Conservation (phyloP, 1,140 invertebrate genomes). For the Gryon sp. region DNA sequence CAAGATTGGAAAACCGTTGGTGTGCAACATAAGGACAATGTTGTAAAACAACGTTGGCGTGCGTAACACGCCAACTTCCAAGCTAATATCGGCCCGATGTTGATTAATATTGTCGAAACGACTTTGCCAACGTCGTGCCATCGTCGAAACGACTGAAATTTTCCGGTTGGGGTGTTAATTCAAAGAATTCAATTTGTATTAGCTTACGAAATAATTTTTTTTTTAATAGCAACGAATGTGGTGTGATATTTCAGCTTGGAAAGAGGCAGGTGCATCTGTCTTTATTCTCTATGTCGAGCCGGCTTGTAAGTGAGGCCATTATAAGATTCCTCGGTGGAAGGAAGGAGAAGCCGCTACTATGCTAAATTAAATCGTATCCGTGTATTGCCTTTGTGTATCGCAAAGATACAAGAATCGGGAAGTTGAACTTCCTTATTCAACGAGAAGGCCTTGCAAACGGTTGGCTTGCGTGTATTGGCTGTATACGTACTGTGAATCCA, state of each 20-base stretch:
- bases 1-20: too few relatives aligned
- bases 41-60: too few relatives aligned
- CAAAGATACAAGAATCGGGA: conserved; percentile 60
- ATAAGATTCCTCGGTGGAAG: conserved; percentile 22
- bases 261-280: conserved; percentile 67
- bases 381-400: conserved; percentile 63
- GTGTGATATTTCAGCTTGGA: conserved; percentile 58
- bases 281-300: conserved; percentile 63
- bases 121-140: too few relatives aligned
- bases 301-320: conserved; percentile 59
- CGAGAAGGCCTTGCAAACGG: conserved; percentile 51
- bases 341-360: conserved; percentile 35
- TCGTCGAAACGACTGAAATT: too few relatives aligned
- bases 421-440: conserved; percentile 65
- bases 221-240: conserved; percentile 49
- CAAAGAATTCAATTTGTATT: too few relatives aligned
- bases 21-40: too few relatives aligned
- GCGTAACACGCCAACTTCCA: too few relatives aligned
- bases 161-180: too few relatives aligned
- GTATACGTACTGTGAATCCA: not conserved
- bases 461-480: conserved; percentile 28
- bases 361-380: conserved; percentile 53
- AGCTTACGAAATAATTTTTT: too few relatives aligned
- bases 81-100: too few relatives aligned
- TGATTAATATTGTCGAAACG: too few relatives aligned